Conservation (phyloP, 1,140 invertebrate genomes). For the Anastrepha ludens region DNA sequence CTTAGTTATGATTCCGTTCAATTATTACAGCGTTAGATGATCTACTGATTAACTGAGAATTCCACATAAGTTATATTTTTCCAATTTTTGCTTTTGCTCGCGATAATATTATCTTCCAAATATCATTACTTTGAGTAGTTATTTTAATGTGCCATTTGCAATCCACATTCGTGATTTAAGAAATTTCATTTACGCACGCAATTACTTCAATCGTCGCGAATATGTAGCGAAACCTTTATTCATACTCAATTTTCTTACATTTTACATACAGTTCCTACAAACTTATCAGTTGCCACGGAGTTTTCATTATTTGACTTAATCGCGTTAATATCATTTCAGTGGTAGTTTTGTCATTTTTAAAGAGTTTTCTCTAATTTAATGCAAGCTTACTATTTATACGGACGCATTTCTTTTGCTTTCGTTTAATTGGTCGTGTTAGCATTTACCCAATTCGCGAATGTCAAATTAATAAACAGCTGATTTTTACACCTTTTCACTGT, state of each 20-base stretch:
- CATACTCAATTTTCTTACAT: not conserved
- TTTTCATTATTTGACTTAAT: not conserved
- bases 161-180: too few relatives aligned
- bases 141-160: too few relatives aligned
- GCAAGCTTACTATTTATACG: not conserved
- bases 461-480: conserved; percentile 31
- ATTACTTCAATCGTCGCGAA: not conserved
- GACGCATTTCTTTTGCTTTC: not conserved
- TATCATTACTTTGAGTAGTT: too few relatives aligned
- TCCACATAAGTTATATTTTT: too few relatives aligned
- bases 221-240: not conserved
- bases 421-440: not conserved
- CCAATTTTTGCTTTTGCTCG: too few relatives aligned
- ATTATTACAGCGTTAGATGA: too few relatives aligned
- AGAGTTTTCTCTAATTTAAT: not conserved
- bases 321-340: not conserved
- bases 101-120: too few relatives aligned
- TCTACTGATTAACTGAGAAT: too few relatives aligned
- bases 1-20: too few relatives aligned
- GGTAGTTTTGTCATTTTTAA: conserved; percentile 16
- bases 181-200: not conserved
- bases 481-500: not conserved
- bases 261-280: not conserved
- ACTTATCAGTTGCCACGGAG: not conserved
- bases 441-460: conserved; percentile 31